Conservation (phyloP, 2,797 vertebrate genomes). For the Mareca penelope region DNA sequence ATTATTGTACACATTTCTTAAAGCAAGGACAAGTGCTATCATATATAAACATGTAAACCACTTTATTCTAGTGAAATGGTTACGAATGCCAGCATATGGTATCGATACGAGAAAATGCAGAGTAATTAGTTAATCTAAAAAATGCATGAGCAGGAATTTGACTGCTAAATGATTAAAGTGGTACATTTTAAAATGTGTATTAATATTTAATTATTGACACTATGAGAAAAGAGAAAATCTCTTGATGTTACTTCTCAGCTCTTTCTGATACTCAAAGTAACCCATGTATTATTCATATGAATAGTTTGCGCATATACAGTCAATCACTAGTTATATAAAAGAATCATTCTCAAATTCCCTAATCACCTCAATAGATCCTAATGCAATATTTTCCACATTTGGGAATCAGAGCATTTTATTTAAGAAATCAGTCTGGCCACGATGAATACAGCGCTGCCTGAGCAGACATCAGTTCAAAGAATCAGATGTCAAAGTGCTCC, state of each 20-base stretch:
- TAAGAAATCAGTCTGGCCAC: conserved; percentile 72
- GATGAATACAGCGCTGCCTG: conserved; percentile 56
- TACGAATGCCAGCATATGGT: conserved; percentile 50
- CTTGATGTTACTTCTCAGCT: conserved; percentile 62
- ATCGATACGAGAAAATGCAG: conserved; percentile 35
- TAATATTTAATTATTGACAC: conserved; percentile 69
- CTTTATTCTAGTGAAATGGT: conserved; percentile 6
- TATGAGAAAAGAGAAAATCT: conserved; percentile 59
- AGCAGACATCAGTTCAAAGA: conserved; percentile 77
- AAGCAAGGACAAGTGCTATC: background rate
- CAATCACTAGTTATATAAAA: conserved; percentile 69
- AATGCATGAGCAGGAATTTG: conserved; percentile 73
- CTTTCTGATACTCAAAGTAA: conserved; percentile 55
- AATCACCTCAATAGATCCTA: conserved; percentile 72
- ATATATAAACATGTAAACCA: conserved; percentile 29
- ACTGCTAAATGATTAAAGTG: conserved; percentile 73
- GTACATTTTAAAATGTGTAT: conserved; percentile 52
- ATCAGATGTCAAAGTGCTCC: conserved; percentile 82
- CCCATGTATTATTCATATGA: conserved; percentile 67
- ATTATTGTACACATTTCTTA: background rate
- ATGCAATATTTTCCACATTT: conserved; percentile 70
- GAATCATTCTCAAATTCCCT: conserved; percentile 70
- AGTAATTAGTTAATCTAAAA: conserved; percentile 74
- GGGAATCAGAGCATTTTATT: conserved; percentile 70
- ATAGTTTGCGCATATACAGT: conserved; percentile 61